Conservation (phyloP, 2,888 invertebrate species). For the Arge pagana region DNA sequence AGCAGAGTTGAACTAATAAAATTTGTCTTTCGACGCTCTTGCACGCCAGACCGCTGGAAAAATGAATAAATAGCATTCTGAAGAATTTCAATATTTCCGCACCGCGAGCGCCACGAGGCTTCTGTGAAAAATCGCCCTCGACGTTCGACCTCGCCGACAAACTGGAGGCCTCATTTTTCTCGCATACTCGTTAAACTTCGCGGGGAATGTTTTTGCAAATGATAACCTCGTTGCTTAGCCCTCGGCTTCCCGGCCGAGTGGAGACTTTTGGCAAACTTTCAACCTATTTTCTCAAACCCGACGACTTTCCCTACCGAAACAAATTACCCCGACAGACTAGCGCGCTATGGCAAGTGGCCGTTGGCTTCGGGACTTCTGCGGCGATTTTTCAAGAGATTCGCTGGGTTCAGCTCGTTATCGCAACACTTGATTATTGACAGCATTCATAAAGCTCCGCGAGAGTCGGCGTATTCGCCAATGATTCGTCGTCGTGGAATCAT, state of each 20-base stretch:
- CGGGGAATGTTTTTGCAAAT: too few species aligned
- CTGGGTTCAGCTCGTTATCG: too few species aligned
- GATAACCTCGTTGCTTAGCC: background rate
- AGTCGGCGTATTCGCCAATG: too few species aligned
- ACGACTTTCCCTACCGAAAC: conserved; percentile 42
- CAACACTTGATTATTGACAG: too few species aligned
- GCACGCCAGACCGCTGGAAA: too few species aligned
- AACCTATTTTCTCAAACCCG: conserved; percentile 39
- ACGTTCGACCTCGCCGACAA: conserved; percentile 20
- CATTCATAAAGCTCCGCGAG: too few species aligned
- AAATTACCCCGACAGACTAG: conserved; percentile 33
- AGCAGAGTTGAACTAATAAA: too few species aligned
- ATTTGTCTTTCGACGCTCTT: too few species aligned
- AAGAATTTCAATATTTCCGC: conserved; percentile 15
- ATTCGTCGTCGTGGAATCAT: too few species aligned
- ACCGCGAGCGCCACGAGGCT: background rate
- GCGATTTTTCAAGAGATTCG: too few species aligned
- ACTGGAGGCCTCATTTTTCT: conserved; percentile 20
- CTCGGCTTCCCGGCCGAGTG: conserved; percentile 12
- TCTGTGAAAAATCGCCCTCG: conserved; percentile 16
- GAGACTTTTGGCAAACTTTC: conserved; percentile 39
- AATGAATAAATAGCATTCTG: conserved; percentile 8
- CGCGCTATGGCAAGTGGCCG: too few species aligned
- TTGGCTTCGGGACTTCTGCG: too few species aligned
- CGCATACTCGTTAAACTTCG: conserved; percentile 13